Conservation (phyloP, 2,888 invertebrate species). For the Scotopteryx bipunctaria region DNA sequence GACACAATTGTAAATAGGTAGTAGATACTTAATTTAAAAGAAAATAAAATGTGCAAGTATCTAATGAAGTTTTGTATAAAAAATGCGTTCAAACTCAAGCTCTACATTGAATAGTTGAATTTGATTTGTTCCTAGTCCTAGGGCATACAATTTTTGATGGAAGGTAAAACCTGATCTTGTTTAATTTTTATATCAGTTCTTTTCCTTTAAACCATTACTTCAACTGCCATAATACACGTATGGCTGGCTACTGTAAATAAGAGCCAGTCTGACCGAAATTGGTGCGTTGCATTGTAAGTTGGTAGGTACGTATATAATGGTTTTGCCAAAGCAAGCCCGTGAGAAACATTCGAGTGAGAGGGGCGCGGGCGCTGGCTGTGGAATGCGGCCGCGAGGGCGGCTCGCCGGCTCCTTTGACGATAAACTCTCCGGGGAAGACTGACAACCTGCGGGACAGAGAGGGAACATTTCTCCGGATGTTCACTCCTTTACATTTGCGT, state of each 20-base stretch:
- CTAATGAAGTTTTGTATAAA: too few relatives aligned
- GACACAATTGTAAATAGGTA: too few relatives aligned
- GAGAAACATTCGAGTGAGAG: constrained; percentile 80
- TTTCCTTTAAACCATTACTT: constrained; percentile 18
- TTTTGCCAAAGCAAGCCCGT: constrained; percentile 80
- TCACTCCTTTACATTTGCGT: constrained; percentile 41
- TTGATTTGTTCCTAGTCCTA: too few relatives aligned
- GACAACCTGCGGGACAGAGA: constrained; percentile 71
- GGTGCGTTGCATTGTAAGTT: constrained; percentile 44
- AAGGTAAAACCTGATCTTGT: background rate
- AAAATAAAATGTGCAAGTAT: too few relatives aligned
- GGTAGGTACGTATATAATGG: constrained; percentile 56
- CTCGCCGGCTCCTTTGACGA: constrained; percentile 79
- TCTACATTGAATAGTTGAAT: too few relatives aligned
- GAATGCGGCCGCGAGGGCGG: constrained; percentile 79
- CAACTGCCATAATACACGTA: constrained; percentile 20
- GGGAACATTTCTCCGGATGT: constrained; percentile 66
- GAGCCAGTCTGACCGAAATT: constrained; percentile 32
- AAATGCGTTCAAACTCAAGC: too few relatives aligned
- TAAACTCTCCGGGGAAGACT: constrained; percentile 69
- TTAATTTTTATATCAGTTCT: background rate
- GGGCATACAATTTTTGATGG: background rate
- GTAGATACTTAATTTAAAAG: background rate
- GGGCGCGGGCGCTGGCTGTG: constrained; percentile 63
- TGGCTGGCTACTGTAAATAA: constrained; percentile 14